Percentiles rank a stretch among this genome's conserved stretches.
phyloP scores from a whole-genome alignment of 1,140 invertebrate species.

The Sitobion miscanthi region DNA sequence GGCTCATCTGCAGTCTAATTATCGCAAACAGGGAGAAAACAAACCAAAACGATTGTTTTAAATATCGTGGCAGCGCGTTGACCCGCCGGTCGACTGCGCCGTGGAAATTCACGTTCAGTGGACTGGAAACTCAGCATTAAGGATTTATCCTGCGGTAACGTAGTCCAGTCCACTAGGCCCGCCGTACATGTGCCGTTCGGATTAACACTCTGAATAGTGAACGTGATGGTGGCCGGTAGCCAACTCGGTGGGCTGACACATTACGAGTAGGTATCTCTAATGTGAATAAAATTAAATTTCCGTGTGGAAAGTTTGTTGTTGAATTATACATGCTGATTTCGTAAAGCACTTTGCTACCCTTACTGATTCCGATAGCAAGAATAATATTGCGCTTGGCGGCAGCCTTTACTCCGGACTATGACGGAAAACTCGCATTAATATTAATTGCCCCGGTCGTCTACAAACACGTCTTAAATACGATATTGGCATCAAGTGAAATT shows the following conservation, averaged over 20 bases:
- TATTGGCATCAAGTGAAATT: neutral
- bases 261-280: neutral
- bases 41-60: neutral
- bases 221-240: neutral
- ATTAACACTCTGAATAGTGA: neutral
- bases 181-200: neutral
- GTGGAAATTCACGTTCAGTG: neutral
- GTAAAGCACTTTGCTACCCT: neutral
- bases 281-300: neutral
- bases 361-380: neutral
- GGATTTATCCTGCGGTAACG: neutral
- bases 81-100: too few relatives aligned
- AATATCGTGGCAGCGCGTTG: neutral
- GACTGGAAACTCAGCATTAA: neutral
- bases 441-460: neutral
- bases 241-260: neutral
- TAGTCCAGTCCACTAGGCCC: neutral
- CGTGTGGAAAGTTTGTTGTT: neutral
- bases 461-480: neutral
- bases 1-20: neutral
- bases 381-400: neutral
- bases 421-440: neutral
- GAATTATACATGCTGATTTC: neutral
- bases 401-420: neutral
- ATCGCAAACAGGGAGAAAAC: neutral